Evolutionary conservation across 1,140 invertebrate species (phyloP), one percentile per base, ranked within the genome.

Genomic region (Eubasilissa regina): DNA sequence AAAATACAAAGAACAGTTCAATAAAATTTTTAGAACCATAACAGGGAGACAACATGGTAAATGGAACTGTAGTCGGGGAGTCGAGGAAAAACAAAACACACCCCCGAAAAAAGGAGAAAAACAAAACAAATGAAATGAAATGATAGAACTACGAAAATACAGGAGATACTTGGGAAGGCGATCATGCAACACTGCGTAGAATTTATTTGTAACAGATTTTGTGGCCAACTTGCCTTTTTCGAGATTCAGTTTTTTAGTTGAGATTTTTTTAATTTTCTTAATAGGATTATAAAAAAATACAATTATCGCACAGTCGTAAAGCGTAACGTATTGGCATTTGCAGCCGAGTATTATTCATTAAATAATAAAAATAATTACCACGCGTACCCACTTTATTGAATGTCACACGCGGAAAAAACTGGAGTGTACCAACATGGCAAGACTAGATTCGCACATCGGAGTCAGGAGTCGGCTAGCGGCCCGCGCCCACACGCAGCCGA

Each of bases 401-500:
- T 76, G 75, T 76, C 75, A 76, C 60, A 19, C 10, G 45, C 15
- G n/a, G 17, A 76, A 76, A 76, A 76, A 76, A 76, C 47, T 76
- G 35, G 47, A 44, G 44, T 44, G 15, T 15, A 51, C 19, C 21
- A 64, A 77, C 15, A 77, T 68, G 75, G 75, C 47, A 58, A 68
- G 75, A 77, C 75, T 55, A 55, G 62, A 66, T 53, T 7, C 44
- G 75, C 19, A n/a, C 74, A 64, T 64, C 56, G 60, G 25, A n/a
- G n/a, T n/a, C n/a, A n/a, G n/a, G 45, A 6, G 44, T 25, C 15
- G 15, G 44, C 64, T n/a, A 17, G 44, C n/a, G n/a, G n/a, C 64
- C 4, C 64, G n/a, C 15, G 56, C 75, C 75, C 60, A 77, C 75
- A 15, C 60, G 19, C 75, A 9, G 48, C 19, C 35, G 70, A 17